Evolutionary conservation across 2,888 invertebrate species (phyloP).

Genomic region (Eupithecia subumbrata): DNA sequence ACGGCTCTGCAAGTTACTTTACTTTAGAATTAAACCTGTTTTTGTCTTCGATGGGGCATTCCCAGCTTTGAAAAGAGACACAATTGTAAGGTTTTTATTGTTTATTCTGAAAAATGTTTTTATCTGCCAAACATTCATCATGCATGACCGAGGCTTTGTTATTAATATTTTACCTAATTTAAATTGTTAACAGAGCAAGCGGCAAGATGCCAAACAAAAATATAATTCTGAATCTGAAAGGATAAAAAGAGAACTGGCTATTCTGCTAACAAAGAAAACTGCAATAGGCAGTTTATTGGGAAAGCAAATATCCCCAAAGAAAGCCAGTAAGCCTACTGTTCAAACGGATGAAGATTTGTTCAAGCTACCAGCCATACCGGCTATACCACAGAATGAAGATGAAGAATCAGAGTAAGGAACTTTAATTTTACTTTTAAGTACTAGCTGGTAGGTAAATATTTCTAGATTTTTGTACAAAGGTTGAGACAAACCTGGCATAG

Average conservation of each 20-base stretch:
- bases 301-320: constrained; percentile 80
- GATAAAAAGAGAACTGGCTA: constrained; percentile 88
- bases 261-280: constrained; percentile 90
- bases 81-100: constrained; percentile 88
- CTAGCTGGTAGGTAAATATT: background rate
- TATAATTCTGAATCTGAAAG: constrained; percentile 88
- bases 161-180: background rate
- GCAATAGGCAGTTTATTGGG: constrained; percentile 88
- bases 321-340: constrained; percentile 50
- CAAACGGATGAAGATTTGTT: constrained; percentile 85
- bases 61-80: constrained; percentile 95
- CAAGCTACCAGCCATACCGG: constrained; percentile 83
- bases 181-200: constrained; percentile 84
- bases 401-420: constrained; percentile 77
- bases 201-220: constrained; percentile 89
- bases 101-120: constrained; percentile 28
- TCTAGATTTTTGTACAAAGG: background rate
- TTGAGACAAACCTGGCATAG: too few relatives aligned
- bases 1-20: constrained; percentile 97
- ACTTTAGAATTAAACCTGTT: constrained; percentile 97
- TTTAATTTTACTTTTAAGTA: background rate
- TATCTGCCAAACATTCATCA: background rate
- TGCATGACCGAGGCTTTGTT: background rate
- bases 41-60: constrained; percentile 99
- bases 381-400: constrained; percentile 65